Evolutionary conservation across 1,140 invertebrate species (phyloP), one percentile per base, ranked within the genome.

Genomic region (Penaeus japonicus): DNA sequence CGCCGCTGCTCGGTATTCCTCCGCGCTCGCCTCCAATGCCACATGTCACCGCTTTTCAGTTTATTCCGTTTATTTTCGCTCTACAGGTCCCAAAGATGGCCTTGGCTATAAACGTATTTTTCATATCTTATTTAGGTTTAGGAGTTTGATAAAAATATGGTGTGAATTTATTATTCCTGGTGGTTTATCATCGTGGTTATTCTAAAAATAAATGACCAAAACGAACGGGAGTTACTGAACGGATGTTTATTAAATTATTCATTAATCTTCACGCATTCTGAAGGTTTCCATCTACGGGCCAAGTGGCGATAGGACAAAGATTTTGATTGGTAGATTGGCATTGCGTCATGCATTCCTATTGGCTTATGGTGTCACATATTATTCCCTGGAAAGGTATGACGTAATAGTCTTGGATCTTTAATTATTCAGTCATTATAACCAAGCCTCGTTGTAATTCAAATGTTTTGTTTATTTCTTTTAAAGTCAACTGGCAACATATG

Each of bases 371-470:
- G 12, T 0, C 62, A 57, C 65, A 5, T 88, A 57, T 80, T 77
- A 83, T 82, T 88, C 86, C 84, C 84, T 86, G 80, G 79, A 88
- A 82, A 88, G 53, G 80, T 82, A 88, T 88, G 86, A 88, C 86
- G 79, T 77, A 83, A 88, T 17, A 79, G 35, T 80, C n/a, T 24
- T 32, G 80, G 85, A 70, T 75, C 80, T 82, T 39, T 47, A 57
- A 27, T 75, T 35, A 22, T 32, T n/a, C 55, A 55, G n/a, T 17
- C 24, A 20, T 22, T 32, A 57, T 54, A 39, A 77, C 54, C 1
- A 54, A n/a, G 57, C 35, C n/a, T 30, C 39, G 22, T 30, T 78
- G 12, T 22, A n/a, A 24, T 17, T 35, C 15, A 22, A 70, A 18
- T 39, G 20, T 24, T 62, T 4, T 79, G 24, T 65, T 7, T 12